Evolutionary conservation across 2,888 invertebrate genomes (phyloP), one percentile per base, ranked within the genome.

Genomic region (Hedychridium roseum): DNA sequence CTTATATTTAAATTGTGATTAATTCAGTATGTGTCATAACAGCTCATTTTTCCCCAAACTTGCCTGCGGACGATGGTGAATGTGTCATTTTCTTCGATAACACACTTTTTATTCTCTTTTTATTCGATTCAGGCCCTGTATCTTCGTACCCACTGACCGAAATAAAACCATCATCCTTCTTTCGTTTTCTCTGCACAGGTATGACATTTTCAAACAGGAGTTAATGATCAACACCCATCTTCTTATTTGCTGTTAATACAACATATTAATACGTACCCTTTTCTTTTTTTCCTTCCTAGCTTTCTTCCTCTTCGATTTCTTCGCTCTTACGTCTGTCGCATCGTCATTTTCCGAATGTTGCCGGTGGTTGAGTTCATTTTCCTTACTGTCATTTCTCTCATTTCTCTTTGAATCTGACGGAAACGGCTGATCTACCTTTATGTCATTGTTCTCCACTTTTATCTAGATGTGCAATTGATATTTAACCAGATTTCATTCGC

Each of bases 371-470:
- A 43, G n/a, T 31, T 64, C 60, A 14, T 50, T 50, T 5, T 40
- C 50, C 15, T 51, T 58, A 16, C 60, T 66, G 2, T 58, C 65
- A 15, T 70, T 70, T 9, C 56, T 57, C 35, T 58, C 65, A 15
- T 70, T 70, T 9, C 56, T 57, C 35, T 79, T 79, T 44, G 78
- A 73, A 14, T 71, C 74, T 20, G 28, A 17, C 38, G 41, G 52
- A 76, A 60, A 26, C 16, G 68, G 54, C 70, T 82, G 77, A 60
- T 66, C 80, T 51, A 65, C 77, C 67, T 70, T 79, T 70, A 54
- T 82, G 77, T 66, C 82, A 70, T 62, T 79, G 54, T 74, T 83
- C 74, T 79, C 79, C 32, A 74, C 66, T 70, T 79, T 80, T 32
- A 68, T 66, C 79, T 78, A 39, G 17, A 64, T 55, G 43, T 18